Percentiles rank a stretch among this genome's conserved stretches.
These are phyloP conservation scores for Craterocephalus amniculus DNA, from an alignment of 2,797 vertebrate genomes.

Conservation along the genomic window DNA sequence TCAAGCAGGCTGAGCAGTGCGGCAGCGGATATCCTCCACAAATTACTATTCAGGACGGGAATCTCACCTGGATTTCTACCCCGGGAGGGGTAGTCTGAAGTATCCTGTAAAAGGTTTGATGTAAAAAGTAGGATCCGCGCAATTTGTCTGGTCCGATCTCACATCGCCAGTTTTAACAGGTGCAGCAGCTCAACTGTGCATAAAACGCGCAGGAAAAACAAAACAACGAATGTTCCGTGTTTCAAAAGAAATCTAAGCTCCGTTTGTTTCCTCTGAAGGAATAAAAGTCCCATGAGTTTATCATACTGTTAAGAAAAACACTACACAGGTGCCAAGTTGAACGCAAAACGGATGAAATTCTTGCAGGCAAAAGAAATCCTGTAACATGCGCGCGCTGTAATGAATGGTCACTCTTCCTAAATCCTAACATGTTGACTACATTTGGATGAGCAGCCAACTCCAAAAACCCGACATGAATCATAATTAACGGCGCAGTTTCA, in stretches of 20 bases:
- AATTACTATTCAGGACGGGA: not conserved
- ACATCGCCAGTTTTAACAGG: conserved; percentile 49
- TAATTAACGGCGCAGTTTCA: conserved; percentile 23
- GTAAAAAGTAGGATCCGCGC: not conserved
- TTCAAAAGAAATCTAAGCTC: not conserved
- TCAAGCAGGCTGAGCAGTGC: conserved; percentile 65
- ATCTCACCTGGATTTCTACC: not conserved
- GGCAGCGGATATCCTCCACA: conserved; percentile 16
- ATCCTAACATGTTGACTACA: conserved; percentile 24
- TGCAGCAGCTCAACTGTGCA: conserved; percentile 32
- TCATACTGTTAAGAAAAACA: not conserved
- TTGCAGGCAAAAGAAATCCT: not conserved
- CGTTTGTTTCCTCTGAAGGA: not conserved
- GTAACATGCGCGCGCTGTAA: not conserved
- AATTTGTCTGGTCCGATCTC: not conserved
- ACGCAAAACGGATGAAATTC: not conserved
- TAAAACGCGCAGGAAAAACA: not conserved
- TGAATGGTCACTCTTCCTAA: not conserved
- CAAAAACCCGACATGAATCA: conserved; percentile 39
- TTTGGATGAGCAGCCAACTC: conserved; percentile 7
- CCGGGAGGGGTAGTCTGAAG: not conserved
- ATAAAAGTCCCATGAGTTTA: not conserved
- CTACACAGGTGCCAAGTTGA: conserved; percentile 22
- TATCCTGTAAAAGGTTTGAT: too few relatives aligned
- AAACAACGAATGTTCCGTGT: not conserved